Percentiles rank a stretch among this genome's conserved stretches.
Evolutionary conservation across 2,888 invertebrate species (phyloP).

Genomic region (Busseola fusca): DNA sequence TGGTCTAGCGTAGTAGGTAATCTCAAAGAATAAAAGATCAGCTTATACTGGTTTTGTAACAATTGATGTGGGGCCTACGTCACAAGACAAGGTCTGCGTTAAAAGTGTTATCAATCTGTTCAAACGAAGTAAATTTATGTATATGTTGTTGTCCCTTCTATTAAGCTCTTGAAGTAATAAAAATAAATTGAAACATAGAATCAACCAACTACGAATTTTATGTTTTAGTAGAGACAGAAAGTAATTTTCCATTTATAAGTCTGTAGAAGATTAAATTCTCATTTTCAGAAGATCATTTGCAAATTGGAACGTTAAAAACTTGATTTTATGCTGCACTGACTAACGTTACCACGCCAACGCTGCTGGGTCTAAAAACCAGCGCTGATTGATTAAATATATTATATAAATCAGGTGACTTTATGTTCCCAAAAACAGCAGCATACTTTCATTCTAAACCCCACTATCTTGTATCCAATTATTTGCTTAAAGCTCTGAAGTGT

Average conservation of each 20-base stretch:
- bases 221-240: background rate
- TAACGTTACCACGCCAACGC: too few species aligned
- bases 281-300: background rate
- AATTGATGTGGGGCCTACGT: background rate
- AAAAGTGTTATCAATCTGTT: background rate
- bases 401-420: too few species aligned
- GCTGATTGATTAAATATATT: too few species aligned
- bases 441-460: background rate
- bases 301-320: background rate
- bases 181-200: too few species aligned
- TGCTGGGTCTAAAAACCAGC: too few species aligned
- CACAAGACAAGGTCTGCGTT: background rate
- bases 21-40: background rate
- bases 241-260: background rate
- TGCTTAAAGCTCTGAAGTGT: background rate
- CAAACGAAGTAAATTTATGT: background rate
- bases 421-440: background rate
- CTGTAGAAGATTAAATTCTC: background rate
- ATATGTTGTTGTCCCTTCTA: background rate
- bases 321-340: background rate
- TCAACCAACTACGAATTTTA: too few species aligned
- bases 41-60: background rate
- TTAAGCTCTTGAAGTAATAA: too few species aligned
- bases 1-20: background rate
- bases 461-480: slow-evolving; percentile 16